These are phyloP conservation scores for Xenops minutus DNA, from an alignment of 2,797 vertebrate species.

Conservation along the genomic window DNA sequence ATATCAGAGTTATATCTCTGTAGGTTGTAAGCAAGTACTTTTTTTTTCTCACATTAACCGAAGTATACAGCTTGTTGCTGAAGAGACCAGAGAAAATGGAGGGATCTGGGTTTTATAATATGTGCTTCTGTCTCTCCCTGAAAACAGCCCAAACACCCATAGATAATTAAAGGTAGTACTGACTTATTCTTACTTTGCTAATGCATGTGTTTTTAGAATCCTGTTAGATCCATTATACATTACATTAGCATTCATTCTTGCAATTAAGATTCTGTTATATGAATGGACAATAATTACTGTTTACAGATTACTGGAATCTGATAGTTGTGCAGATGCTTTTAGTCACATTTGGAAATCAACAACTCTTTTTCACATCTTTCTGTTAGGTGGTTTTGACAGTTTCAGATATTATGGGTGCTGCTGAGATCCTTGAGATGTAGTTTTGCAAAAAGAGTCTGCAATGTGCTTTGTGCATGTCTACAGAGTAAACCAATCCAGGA, in stretches of 20 bases:
- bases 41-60: background rate
- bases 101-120: background rate
- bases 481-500: background rate
- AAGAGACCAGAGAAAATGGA: background rate
- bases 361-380: background rate
- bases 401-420: background rate
- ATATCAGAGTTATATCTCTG: background rate
- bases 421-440: background rate
- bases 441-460: background rate
- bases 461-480: background rate
- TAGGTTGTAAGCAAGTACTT: background rate
- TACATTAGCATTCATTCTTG: background rate
- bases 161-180: background rate
- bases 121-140: background rate
- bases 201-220: background rate
- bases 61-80: background rate
- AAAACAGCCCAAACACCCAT: background rate
- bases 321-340: background rate
- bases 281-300: background rate
- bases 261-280: background rate
- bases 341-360: background rate
- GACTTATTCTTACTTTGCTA: background rate
- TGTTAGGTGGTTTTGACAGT: background rate
- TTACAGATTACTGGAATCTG: background rate
- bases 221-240: conserved; percentile 1